phyloP scores from a whole-genome alignment of 2,888 invertebrate genomes.

The Cartodere bifasciata region DNA sequence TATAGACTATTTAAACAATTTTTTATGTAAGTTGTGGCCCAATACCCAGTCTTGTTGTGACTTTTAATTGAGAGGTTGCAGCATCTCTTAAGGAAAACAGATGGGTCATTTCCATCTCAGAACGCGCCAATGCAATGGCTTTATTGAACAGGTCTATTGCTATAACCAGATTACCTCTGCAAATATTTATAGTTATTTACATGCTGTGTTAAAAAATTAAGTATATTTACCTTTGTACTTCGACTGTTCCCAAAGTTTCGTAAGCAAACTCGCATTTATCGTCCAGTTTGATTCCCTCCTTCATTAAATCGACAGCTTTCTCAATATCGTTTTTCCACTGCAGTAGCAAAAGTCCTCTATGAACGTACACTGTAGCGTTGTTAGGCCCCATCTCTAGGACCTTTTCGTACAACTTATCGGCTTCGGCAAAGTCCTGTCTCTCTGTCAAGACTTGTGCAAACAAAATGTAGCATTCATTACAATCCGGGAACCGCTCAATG shows the following conservation, averaged over 20 bases:
- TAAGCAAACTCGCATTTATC: constrained; percentile 89
- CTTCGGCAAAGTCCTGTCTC: constrained; percentile 68
- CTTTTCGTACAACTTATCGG: constrained; percentile 68
- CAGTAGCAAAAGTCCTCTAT: constrained; percentile 69
- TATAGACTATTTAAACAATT: too few species aligned
- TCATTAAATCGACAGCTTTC: constrained; percentile 63
- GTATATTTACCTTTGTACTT: constrained; percentile 86
- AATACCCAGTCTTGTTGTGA: constrained; percentile 60
- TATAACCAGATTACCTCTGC: constrained; percentile 66
- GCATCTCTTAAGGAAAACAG: constrained; percentile 82
- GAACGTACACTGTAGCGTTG: constrained; percentile 78
- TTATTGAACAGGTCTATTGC: constrained; percentile 81
- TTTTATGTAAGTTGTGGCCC: constrained; percentile 2
- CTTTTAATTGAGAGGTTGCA: constrained; percentile 76
- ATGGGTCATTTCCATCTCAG: constrained; percentile 81
- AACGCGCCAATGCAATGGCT: constrained; percentile 74
- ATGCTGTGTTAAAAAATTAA: too few species aligned
- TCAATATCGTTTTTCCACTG: constrained; percentile 78
- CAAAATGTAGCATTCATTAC: constrained; percentile 75
- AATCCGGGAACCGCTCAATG: constrained; percentile 67
- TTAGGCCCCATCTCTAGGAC: constrained; percentile 71
- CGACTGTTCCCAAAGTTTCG: constrained; percentile 88
- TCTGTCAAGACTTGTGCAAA: constrained; percentile 87
- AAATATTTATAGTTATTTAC: too few species aligned
- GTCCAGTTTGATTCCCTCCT: constrained; percentile 75